These are phyloP conservation scores for Nanorana parkeri DNA, from an alignment of 2,113 vertebrate species.

Conservation along the genomic window DNA sequence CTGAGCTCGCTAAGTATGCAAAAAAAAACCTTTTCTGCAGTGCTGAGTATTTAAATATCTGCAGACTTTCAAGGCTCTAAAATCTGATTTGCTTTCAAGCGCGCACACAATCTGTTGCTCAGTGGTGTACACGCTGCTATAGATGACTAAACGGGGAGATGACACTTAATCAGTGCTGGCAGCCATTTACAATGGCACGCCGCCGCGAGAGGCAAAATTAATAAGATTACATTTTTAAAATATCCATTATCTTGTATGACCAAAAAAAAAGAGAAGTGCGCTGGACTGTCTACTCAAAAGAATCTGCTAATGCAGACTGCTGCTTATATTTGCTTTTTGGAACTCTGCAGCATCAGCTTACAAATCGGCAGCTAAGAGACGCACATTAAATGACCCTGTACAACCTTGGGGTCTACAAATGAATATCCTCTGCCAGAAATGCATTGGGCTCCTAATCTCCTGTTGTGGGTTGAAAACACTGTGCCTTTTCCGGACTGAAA, in stretches of 20 bases:
- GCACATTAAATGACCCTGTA: background rate
- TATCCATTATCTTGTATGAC: constrained; percentile 33
- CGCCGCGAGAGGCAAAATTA: constrained; percentile 20
- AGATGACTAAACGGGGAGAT: constrained; percentile 29
- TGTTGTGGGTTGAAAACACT: too few relatives aligned
- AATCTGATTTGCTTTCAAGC: constrained; percentile 11
- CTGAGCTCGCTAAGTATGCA: background rate
- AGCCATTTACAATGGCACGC: constrained; percentile 26
- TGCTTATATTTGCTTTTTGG: background rate
- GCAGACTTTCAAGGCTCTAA: background rate
- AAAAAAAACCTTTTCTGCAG: background rate
- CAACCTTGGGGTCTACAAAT: too few relatives aligned
- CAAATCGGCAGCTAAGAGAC: background rate
- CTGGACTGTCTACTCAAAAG: constrained; percentile 4
- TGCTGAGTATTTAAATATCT: background rate
- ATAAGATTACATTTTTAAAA: constrained; percentile 36
- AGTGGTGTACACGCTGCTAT: constrained; percentile 1
- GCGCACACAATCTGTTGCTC: constrained; percentile 14
- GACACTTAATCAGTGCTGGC: constrained; percentile 36
- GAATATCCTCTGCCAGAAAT: too few relatives aligned
- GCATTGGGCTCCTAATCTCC: too few relatives aligned
- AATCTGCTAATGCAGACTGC: background rate
- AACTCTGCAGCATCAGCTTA: background rate
- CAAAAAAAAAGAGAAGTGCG: constrained; percentile 10
- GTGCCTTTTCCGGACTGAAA: too few relatives aligned